These are phyloP conservation scores for Leguminivora glycinivorella DNA, from an alignment of 1,140 invertebrate genomes.

Conservation along the genomic window DNA sequence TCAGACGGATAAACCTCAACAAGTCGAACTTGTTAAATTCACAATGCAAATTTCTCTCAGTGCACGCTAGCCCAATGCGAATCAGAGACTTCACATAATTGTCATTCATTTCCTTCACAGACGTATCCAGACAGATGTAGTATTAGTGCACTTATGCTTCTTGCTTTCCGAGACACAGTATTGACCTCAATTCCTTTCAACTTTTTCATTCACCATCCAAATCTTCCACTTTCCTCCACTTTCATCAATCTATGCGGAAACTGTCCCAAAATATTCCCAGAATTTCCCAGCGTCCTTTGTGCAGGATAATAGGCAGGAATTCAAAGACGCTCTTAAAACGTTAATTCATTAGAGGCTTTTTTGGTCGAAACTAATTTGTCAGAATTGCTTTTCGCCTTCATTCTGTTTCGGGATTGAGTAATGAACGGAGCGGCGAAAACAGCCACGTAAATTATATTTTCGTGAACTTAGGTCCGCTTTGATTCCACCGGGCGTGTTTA, in stretches of 20 bases:
- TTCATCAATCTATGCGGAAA: not conserved
- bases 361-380: slow-evolving; percentile 27
- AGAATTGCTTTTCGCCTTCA: slow-evolving; percentile 12
- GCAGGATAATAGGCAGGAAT: not conserved
- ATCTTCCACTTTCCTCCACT: not conserved
- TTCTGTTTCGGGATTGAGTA: slow-evolving; percentile 20
- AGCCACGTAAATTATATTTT: not conserved
- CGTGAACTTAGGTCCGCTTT: not conserved
- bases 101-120: too few relatives aligned
- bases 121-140: too few relatives aligned
- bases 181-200: too few relatives aligned
- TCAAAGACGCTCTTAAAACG: slow-evolving; percentile 17
- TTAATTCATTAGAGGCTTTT: slow-evolving; percentile 26
- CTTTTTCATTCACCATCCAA: not conserved
- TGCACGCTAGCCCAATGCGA: too few relatives aligned
- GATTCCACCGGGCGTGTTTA: not conserved
- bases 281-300: not conserved
- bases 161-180: too few relatives aligned
- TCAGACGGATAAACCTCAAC: too few relatives aligned
- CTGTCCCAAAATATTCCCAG: slow-evolving; percentile 8
- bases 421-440: not conserved
- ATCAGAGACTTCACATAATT: too few relatives aligned
- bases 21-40: too few relatives aligned
- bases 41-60: too few relatives aligned
- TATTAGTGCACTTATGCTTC: too few relatives aligned